phyloP scores from a whole-genome alignment of 92 coral and sea anemone genomes.

The Phenganax stokvisi region DNA sequence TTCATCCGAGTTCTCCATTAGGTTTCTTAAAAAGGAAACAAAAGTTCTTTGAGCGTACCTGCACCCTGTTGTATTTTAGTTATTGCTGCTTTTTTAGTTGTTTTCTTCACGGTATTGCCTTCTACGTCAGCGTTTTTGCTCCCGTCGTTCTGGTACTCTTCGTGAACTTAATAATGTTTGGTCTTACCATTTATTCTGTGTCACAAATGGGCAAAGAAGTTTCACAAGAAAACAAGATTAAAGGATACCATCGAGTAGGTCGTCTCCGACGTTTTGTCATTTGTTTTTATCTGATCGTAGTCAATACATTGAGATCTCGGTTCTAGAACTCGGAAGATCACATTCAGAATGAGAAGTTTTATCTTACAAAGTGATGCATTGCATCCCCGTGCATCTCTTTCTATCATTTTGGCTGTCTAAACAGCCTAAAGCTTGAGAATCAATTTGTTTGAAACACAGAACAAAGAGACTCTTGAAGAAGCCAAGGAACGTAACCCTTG shows the following conservation, averaged over 20 bases:
- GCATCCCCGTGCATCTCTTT: too few relatives aligned
- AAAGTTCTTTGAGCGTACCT: too few relatives aligned
- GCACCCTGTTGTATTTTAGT: neutral
- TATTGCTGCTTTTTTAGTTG: constrained; percentile 29
- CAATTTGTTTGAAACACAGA: neutral
- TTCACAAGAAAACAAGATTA: constrained; percentile 68
- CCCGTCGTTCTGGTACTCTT: constrained; percentile 35
- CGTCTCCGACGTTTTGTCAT: neutral
- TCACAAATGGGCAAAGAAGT: constrained; percentile 61
- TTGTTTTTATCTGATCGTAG: too few relatives aligned
- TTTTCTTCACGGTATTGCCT: constrained; percentile 40
- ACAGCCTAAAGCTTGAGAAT: neutral
- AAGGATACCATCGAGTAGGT: constrained; percentile 51
- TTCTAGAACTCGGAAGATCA: too few relatives aligned
- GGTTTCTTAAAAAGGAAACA: neutral
- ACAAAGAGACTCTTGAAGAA: neutral
- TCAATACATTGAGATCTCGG: too few relatives aligned
- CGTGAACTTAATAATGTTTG: constrained; percentile 41
- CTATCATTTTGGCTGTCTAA: too few relatives aligned
- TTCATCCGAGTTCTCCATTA: neutral
- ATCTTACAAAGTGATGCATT: too few relatives aligned
- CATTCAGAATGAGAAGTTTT: too few relatives aligned
- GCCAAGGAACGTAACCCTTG: neutral
- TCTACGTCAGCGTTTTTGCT: constrained; percentile 41
- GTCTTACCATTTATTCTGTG: constrained; percentile 39